Evolutionary conservation across 2,113 vertebrate species (phyloP).

Genomic region (Grammomys surdaster): DNA sequence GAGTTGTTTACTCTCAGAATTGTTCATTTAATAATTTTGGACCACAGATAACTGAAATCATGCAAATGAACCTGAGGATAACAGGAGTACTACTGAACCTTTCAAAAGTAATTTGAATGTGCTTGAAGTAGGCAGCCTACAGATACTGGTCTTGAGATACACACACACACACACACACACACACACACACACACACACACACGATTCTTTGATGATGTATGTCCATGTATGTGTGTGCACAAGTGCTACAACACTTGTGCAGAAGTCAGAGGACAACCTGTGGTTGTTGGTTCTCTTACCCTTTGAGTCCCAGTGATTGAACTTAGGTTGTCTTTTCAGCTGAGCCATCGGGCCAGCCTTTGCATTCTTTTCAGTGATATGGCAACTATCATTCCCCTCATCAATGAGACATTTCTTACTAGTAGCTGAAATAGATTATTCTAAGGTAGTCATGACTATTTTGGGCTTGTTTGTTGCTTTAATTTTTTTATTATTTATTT

Average conservation of each 20-base stretch:
- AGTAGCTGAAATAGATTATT: not conserved
- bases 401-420: not conserved
- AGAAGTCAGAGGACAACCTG: not conserved
- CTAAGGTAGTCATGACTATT: conserved; percentile 31
- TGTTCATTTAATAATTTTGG: not conserved
- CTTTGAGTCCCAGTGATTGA: too few relatives aligned
- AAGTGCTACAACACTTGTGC: too few relatives aligned
- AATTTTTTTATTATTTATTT: conserved; percentile 47
- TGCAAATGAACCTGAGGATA: not conserved
- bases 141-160: not conserved
- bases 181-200: too few relatives aligned
- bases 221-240: not conserved
- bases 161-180: too few relatives aligned
- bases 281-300: not conserved
- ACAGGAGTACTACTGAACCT: not conserved
- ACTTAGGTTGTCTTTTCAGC: not conserved
- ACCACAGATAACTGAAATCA: not conserved
- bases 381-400: conserved; percentile 6
- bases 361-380: not conserved
- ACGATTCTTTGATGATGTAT: not conserved
- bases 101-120: conserved; percentile 2
- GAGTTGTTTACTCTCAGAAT: not conserved
- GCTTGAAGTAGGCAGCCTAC: not conserved
- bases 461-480: not conserved
- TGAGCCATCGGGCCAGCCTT: not conserved